Evolutionary conservation across 2,888 invertebrate genomes (phyloP).

Genomic region (Eurytoma californica): DNA sequence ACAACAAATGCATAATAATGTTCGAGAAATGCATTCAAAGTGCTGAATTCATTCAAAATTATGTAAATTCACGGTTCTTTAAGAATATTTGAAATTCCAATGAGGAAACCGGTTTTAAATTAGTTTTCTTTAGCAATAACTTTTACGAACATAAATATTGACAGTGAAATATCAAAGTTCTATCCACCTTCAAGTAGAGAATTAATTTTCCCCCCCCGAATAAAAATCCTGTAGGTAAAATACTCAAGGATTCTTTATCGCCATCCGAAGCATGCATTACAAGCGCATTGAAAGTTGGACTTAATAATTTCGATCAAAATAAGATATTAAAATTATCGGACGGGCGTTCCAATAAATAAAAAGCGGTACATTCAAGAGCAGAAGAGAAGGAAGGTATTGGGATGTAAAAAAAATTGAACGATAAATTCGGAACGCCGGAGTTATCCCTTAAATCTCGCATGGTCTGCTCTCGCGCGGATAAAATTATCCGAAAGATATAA

Average conservation of each 20-base stretch:
- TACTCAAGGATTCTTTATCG: no score
- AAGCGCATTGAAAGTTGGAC: neutral
- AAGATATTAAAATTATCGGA: slow-evolving; percentile 30
- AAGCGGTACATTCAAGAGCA: neutral
- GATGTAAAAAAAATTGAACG: neutral
- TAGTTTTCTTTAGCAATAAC: slow-evolving; percentile 33
- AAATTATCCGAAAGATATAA: slow-evolving; percentile 35
- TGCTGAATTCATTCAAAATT: slow-evolving; percentile 25
- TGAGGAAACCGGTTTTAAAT: slow-evolving; percentile 35
- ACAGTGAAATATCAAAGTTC: slow-evolving; percentile 24
- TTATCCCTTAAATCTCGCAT: slow-evolving; percentile 14
- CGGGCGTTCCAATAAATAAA: neutral
- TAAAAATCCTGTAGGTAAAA: neutral
- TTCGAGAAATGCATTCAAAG: slow-evolving; percentile 10
- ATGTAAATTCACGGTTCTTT: slow-evolving; percentile 32
- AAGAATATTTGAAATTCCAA: slow-evolving; percentile 29
- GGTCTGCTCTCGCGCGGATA: slow-evolving; percentile 12
- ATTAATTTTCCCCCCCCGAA: slow-evolving; percentile 5
- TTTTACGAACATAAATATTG: slow-evolving; percentile 33
- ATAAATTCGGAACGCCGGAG: slow-evolving; percentile 11
- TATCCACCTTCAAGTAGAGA: neutral
- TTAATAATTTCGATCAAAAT: neutral
- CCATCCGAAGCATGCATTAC: no score
- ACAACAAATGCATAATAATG: slow-evolving; percentile 22
- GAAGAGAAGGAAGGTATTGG: neutral